Conservation (phyloP, 2,113 vertebrate species). For the Hippocampus zosterae region DNA sequence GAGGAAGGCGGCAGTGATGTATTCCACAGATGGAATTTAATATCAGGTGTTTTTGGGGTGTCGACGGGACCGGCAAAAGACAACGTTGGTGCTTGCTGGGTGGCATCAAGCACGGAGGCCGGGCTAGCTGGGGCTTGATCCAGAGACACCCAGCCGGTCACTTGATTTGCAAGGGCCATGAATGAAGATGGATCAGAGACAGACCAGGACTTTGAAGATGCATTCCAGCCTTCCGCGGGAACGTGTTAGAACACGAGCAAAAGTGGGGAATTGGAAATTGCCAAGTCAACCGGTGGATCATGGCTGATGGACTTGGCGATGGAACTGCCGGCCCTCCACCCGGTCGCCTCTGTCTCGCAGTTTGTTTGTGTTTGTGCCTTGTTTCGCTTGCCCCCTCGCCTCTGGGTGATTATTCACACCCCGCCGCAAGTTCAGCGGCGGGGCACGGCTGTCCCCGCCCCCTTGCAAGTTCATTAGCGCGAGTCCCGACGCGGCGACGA, state of each 20-base stretch:
- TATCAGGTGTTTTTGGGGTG: constrained; percentile 11
- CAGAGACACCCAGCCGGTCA: constrained; percentile 13
- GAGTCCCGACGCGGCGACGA: background rate
- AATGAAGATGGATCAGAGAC: constrained; percentile 5
- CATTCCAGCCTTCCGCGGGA: background rate
- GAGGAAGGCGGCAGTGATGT: background rate
- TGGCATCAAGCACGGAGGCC: constrained; percentile 17
- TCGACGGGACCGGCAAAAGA: constrained; percentile 27
- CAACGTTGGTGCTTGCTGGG: constrained; percentile 13
- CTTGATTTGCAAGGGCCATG: constrained; percentile 11
- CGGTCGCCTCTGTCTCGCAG: constrained; percentile 27
- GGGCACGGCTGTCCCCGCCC: constrained; percentile 52
- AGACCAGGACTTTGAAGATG: background rate
- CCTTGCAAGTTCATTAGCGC: constrained; percentile 71
- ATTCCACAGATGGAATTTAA: constrained; percentile 12
- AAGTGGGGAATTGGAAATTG: too few species aligned
- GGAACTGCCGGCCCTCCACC: constrained; percentile 3
- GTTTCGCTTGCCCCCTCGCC: constrained; percentile 65
- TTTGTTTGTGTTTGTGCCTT: constrained; percentile 66
- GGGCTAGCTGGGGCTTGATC: constrained; percentile 41
- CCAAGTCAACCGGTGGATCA: too few species aligned
- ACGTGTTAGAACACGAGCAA: background rate
- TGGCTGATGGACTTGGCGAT: too few species aligned
- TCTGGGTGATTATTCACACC: constrained; percentile 70
- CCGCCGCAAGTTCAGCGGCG: constrained; percentile 62